Conservation (phyloP, 2,113 vertebrate genomes). For the Coptodon rendalli region DNA sequence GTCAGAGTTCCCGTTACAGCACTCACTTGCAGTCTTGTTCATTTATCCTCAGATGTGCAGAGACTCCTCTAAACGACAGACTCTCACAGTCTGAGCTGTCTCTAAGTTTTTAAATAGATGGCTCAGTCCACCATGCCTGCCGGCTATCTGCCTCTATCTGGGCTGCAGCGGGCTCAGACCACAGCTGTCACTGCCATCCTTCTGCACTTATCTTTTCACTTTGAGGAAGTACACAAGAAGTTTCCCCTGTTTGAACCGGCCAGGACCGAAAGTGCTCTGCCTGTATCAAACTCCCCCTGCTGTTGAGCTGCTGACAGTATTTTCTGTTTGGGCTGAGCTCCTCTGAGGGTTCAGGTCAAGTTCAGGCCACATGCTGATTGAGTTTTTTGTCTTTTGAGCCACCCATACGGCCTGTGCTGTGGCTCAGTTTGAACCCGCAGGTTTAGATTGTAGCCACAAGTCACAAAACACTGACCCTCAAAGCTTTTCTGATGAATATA, state of each 20-base stretch:
- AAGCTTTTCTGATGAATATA: background rate
- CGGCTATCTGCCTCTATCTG: constrained; percentile 40
- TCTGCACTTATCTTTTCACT: constrained; percentile 57
- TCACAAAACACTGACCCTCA: background rate
- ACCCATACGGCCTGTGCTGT: rapidly evolving
- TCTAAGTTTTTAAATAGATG: constrained; percentile 11
- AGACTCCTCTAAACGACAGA: background rate
- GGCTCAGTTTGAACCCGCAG: too few species aligned
- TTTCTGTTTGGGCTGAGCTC: background rate
- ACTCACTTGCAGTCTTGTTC: background rate
- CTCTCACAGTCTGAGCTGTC: background rate
- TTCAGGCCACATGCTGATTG: background rate
- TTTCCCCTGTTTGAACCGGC: constrained; percentile 42
- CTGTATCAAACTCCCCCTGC: constrained; percentile 59
- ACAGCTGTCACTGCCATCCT: constrained; percentile 60
- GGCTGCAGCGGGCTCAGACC: constrained; percentile 36
- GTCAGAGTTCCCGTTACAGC: background rate
- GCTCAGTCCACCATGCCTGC: constrained; percentile 13
- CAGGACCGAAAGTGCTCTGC: background rate
- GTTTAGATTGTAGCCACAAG: background rate
- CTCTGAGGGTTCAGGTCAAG: constrained; percentile 22
- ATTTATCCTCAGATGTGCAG: constrained; percentile 1
- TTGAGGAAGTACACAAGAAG: constrained; percentile 65
- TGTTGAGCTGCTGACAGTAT: constrained; percentile 13
- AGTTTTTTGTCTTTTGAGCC: background rate